phyloP scores from a whole-genome alignment of 2,888 invertebrate species.

The Acronicta psi region DNA sequence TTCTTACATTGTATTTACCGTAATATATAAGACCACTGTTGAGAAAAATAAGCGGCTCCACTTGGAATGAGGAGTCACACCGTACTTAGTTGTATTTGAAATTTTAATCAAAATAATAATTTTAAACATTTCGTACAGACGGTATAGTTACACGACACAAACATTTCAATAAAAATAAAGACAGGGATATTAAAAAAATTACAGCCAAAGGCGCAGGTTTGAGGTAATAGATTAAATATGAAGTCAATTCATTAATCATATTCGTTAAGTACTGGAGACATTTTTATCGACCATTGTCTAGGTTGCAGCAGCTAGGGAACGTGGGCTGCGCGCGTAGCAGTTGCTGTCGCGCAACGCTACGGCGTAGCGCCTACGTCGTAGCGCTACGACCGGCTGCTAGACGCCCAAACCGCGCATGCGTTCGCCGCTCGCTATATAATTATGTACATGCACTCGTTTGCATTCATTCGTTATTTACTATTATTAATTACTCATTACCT shows the following conservation, averaged over 20 bases:
- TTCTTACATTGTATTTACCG: slow-evolving; percentile 88
- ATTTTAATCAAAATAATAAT: slow-evolving; percentile 83
- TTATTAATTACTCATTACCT: slow-evolving; percentile 87
- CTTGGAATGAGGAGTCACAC: slow-evolving; percentile 78
- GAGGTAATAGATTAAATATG: slow-evolving; percentile 87
- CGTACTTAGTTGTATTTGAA: slow-evolving; percentile 86
- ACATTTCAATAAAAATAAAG: slow-evolving; percentile 86
- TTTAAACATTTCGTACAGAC: slow-evolving; percentile 78
- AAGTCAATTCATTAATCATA: slow-evolving; percentile 89
- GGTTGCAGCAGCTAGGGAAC: slow-evolving; percentile 68
- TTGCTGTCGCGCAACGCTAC: slow-evolving; percentile 49
- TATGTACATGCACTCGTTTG: slow-evolving; percentile 78
- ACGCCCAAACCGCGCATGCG: slow-evolving; percentile 64
- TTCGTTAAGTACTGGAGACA: slow-evolving; percentile 85
- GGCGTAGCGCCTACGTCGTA: slow-evolving; percentile 44
- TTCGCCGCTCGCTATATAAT: slow-evolving; percentile 76
- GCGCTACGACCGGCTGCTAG: slow-evolving; percentile 57
- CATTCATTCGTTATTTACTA: slow-evolving; percentile 86
- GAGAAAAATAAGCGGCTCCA: slow-evolving; percentile 77
- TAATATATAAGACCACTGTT: slow-evolving; percentile 88
- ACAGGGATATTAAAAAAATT: slow-evolving; percentile 86
- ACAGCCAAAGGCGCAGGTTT: slow-evolving; percentile 87
- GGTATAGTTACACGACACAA: slow-evolving; percentile 78
- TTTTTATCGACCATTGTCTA: slow-evolving; percentile 81
- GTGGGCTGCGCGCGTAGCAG: slow-evolving; percentile 62